Base-by-base conservation (phyloP, 2,113 vertebrate species). In the Amphilophus citrinellus region DNA sequence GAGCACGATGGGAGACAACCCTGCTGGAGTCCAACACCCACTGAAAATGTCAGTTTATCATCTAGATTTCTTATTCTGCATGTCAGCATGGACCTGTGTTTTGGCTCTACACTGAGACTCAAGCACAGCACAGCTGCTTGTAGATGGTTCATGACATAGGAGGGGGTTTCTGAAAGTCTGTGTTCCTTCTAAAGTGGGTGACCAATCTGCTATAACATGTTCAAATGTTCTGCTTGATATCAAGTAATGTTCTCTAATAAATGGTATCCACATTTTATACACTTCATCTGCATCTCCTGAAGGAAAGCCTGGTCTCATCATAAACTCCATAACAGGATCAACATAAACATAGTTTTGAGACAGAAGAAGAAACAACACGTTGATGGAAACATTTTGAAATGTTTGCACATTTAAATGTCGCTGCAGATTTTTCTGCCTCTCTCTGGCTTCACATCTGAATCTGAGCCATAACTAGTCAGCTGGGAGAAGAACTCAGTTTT, bases 241-340 rank as follows among this genome's bases (percentile, higher is more conserved):
- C 10, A 42, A 11, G 39, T 10, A 11, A 11, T 42, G 10, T 11
- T 42, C 39, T 11, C 10, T 42, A 42, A 42, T 42, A 42, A 42
- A 42, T 35, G 30, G 30, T 27, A 47, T 68, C 65, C 44, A 2
- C 47, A 42, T 68, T 68, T 68, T 47, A 47, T 68, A 27, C 22
- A 2, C 4, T 9, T 50, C 42, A 30, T 18, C 3, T 9, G 27
- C 42, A 30, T 20, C 65, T 47, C 0, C 20, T 4, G 1, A 6
- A 15, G 44, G 24, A 10, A 32, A 18, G 27, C 30, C 10, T 53
- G 66, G 17, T 18, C 39, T 24, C 24, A 1, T 68, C 24, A 10
- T 10, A 37, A 22, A 22, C 24, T 30, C 44, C 18, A 20, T 13
- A 32, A 32, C 17, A 71, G 66, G 44, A 53, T 71, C 44, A 11